Evolutionary conservation across 2,888 invertebrate genomes (phyloP).

Genomic region (Himalopsyche kuldschensis): DNA sequence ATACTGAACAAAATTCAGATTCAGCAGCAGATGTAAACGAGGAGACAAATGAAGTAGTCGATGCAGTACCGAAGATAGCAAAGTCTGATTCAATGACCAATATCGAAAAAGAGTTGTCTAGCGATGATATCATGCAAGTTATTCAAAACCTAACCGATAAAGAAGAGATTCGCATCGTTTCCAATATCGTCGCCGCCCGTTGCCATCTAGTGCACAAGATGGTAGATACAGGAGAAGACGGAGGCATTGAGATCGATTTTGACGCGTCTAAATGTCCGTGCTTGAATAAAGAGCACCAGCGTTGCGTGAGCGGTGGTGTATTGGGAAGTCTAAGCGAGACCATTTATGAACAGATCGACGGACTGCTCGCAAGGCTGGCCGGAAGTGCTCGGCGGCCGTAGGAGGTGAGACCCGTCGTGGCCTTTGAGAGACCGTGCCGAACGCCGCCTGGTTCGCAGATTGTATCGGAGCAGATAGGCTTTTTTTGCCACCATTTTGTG

Average conservation of each 20-base stretch:
- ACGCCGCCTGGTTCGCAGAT: not conserved
- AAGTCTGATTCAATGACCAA: not conserved
- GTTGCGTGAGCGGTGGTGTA: conserved; percentile 41
- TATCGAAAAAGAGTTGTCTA: not conserved
- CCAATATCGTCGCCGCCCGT: not conserved
- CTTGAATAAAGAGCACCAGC: not conserved
- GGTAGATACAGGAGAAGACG: conserved; percentile 41
- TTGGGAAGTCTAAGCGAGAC: conserved; percentile 51
- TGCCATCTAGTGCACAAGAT: conserved; percentile 14
- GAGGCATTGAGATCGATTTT: conserved; percentile 49
- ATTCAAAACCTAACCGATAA: not conserved
- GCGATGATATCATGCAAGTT: not conserved
- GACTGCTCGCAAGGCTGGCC: conserved; percentile 50
- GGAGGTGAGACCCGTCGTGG: conserved; percentile 43
- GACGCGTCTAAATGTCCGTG: not conserved
- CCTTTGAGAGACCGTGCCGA: not conserved
- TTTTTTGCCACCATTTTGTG: not conserved
- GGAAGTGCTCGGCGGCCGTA: conserved; percentile 43
- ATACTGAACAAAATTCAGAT: not conserved
- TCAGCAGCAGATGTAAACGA: not conserved
- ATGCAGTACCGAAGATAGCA: not conserved
- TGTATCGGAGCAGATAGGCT: not conserved
- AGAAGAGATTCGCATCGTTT: not conserved
- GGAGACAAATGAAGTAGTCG: not conserved
- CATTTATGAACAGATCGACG: conserved; percentile 53